Conservation (phyloP, 2,888 invertebrate species). For the Strigamia maritima region DNA sequence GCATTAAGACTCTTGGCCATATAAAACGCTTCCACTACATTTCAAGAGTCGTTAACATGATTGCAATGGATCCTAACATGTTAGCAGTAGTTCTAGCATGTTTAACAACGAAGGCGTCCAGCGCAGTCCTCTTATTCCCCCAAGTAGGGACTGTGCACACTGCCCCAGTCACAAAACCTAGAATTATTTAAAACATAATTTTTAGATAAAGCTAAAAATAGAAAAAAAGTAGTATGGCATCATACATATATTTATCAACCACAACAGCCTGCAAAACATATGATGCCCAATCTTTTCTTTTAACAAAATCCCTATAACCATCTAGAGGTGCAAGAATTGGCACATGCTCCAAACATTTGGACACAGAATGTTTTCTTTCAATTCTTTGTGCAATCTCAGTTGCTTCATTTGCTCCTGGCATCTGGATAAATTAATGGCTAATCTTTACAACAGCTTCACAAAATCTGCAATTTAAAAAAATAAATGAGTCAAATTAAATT, state of each 20-base stretch:
- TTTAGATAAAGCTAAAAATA: no score
- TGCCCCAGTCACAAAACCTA: slow-evolving; percentile 3
- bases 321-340: not conserved
- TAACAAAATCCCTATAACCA: not conserved
- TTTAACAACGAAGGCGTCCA: no score
- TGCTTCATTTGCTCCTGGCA: not conserved
- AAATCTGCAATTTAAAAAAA: no score
- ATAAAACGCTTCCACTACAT: no score
- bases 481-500: no score
- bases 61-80: no score
- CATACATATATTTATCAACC: not conserved
- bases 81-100: no score
- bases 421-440: not conserved
- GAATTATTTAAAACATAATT: not conserved
- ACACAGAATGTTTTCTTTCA: not conserved
- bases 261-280: slow-evolving; percentile 17
- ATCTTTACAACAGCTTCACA: no score
- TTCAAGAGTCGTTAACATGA: no score
- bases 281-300: not conserved
- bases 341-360: not conserved
- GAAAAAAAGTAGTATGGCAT: not conserved
- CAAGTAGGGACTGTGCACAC: no score
- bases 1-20: no score
- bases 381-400: not conserved
- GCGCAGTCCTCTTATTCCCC: no score